phyloP scores from a whole-genome alignment of 2,113 vertebrate species.

The Psittacara wagleri region DNA sequence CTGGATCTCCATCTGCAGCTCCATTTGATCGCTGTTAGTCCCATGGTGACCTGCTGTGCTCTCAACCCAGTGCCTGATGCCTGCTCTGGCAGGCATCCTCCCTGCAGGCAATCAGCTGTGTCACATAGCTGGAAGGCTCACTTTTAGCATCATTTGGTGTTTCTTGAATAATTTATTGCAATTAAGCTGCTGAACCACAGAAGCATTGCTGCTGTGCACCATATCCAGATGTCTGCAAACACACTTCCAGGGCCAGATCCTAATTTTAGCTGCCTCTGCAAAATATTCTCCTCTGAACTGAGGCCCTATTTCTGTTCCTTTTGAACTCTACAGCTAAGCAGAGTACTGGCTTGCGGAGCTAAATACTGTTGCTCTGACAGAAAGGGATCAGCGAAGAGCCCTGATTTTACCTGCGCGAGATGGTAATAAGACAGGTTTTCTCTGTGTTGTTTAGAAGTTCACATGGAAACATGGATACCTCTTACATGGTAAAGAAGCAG shows the following conservation, averaged over 20 bases:
- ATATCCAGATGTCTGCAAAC: conserved; percentile 25
- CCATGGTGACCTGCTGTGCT: fast-evolving
- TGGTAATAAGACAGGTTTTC: not conserved
- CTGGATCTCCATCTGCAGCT: not conserved
- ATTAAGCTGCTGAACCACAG: not conserved
- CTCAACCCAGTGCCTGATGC: not conserved
- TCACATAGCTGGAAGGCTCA: not conserved
- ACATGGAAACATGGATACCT: not conserved
- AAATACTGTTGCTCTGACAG: not conserved
- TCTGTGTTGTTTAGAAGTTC: not conserved
- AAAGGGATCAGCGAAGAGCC: not conserved
- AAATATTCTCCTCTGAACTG: not conserved
- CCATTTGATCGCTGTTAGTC: fast-evolving
- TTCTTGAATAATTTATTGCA: conserved; percentile 49
- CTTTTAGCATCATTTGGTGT: not conserved
- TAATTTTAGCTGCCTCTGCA: conserved; percentile 19
- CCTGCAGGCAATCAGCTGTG: not conserved
- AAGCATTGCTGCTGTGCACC: not conserved
- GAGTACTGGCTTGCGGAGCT: not conserved
- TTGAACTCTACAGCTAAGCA: not conserved
- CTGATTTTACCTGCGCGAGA: not conserved
- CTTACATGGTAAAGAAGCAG: not conserved
- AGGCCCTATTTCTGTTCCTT: not conserved
- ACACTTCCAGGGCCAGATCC: not conserved
- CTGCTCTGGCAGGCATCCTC: not conserved